phyloP scores from a whole-genome alignment of 1,140 invertebrate genomes.

The Neuroterus valhalla region DNA sequence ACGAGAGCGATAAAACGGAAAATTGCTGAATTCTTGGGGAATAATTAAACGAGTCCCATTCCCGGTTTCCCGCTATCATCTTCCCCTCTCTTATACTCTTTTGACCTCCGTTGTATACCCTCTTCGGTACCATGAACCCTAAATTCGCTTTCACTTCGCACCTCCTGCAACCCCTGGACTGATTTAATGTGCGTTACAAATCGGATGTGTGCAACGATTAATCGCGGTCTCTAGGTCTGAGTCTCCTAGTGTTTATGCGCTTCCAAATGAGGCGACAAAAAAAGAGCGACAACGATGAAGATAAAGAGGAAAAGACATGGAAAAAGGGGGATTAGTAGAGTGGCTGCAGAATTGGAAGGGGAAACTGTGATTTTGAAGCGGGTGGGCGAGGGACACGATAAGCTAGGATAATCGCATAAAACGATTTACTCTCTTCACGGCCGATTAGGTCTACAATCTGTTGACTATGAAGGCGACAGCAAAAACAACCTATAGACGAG shows the following conservation, averaged over 20 bases:
- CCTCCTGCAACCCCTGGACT: slow-evolving; percentile 9
- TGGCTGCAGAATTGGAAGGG: slow-evolving; percentile 33
- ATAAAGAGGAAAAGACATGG: not conserved
- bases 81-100: not conserved
- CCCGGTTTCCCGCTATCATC: slow-evolving; percentile 33
- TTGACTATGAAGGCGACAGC: slow-evolving; percentile 45
- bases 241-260: not conserved
- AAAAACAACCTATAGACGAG: slow-evolving; percentile 27
- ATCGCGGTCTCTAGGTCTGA: not conserved
- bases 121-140: slow-evolving; percentile 31
- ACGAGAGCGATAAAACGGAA: slow-evolving; percentile 60
- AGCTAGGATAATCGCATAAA: slow-evolving; percentile 66
- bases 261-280: slow-evolving; percentile 8
- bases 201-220: slow-evolving; percentile 45
- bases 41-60: slow-evolving; percentile 61
- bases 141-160: slow-evolving; percentile 38
- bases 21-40: slow-evolving; percentile 64
- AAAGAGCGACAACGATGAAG: slow-evolving; percentile 20
- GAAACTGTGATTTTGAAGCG: slow-evolving; percentile 39
- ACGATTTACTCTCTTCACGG: slow-evolving; percentile 72
- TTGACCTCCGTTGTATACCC: slow-evolving; percentile 18
- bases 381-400: slow-evolving; percentile 52
- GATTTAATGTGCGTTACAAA: slow-evolving; percentile 50
- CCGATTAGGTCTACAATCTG: slow-evolving; percentile 72
- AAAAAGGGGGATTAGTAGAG: not conserved